Evolutionary conservation across 1,140 invertebrate genomes (phyloP).

Genomic region (Apis cerana): DNA sequence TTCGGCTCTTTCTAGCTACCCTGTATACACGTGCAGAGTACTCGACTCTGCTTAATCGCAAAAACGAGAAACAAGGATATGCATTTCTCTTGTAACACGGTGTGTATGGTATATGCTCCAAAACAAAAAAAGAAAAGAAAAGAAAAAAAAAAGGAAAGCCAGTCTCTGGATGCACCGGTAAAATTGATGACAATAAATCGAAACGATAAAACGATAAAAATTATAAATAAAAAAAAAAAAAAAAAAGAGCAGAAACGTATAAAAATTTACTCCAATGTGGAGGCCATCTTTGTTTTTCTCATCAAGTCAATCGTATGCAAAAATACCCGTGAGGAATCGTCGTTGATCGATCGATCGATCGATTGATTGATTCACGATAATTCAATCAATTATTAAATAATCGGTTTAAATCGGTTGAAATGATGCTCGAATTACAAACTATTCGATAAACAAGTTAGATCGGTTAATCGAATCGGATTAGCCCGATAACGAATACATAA

Average conservation of each 20-base stretch:
- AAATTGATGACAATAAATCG: conserved; percentile 24
- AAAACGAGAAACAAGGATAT: conserved; percentile 56
- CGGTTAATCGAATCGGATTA: conserved; percentile 55
- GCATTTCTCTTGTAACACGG: conserved; percentile 61
- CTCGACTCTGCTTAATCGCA: conserved; percentile 13
- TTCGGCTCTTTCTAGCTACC: conserved; percentile 49
- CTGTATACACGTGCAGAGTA: conserved; percentile 41
- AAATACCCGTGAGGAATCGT: not conserved
- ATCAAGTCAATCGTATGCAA: not conserved
- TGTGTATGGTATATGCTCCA: conserved; percentile 47
- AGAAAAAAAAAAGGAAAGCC: conserved; percentile 10
- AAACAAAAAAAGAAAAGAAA: not conserved
- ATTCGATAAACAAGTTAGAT: conserved; percentile 8
- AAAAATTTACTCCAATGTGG: conserved; percentile 9
- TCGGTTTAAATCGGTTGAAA: conserved; percentile 3
- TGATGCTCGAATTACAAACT: not conserved
- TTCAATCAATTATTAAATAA: not conserved
- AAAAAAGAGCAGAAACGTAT: conserved; percentile 20
- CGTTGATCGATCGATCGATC: conserved; percentile 15
- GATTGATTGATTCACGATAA: conserved; percentile 2
- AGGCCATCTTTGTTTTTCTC: conserved; percentile 20
- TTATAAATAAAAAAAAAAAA: not conserved
- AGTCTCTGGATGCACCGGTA: conserved; percentile 42
- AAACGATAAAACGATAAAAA: not conserved
- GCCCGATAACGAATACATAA: conserved; percentile 45